Evolutionary conservation across 2,888 invertebrate genomes (phyloP).

Genomic region (Euzophera pinguis): DNA sequence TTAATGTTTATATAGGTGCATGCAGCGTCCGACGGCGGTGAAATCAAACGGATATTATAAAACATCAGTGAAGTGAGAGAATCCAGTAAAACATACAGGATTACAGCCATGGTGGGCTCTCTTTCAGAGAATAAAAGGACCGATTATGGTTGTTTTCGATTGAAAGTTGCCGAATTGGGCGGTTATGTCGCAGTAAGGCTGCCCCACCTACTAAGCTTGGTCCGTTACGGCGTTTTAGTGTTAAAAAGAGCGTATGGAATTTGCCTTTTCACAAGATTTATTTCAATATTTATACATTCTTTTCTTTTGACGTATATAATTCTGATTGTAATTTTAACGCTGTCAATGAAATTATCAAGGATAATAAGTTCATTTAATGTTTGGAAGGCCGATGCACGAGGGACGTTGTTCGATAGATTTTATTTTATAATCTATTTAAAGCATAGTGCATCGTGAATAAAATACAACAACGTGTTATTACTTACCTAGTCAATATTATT

Average conservation of each 20-base stretch:
- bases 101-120: not conserved
- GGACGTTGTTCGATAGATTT: no score
- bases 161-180: constrained; percentile 3
- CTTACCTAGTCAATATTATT: not conserved
- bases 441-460: no score
- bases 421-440: no score
- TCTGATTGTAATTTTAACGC: no score
- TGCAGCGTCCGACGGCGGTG: not conserved
- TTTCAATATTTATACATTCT: not conserved
- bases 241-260: not conserved
- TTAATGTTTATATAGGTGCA: constrained; percentile 10
- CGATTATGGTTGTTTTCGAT: constrained; percentile 1
- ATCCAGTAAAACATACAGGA: constrained; percentile 3
- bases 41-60: constrained; percentile 14
- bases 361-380: no score
- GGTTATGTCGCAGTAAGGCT: not conserved
- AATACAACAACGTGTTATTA: no score
- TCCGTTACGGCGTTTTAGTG: not conserved
- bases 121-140: not conserved
- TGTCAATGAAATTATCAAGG: no score
- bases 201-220: constrained; percentile 1
- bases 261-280: not conserved
- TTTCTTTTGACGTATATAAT: no score
- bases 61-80: not conserved
- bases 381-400: no score